phyloP scores from a whole-genome alignment of 2,113 vertebrate species.

The Dicentrarchus labrax region DNA sequence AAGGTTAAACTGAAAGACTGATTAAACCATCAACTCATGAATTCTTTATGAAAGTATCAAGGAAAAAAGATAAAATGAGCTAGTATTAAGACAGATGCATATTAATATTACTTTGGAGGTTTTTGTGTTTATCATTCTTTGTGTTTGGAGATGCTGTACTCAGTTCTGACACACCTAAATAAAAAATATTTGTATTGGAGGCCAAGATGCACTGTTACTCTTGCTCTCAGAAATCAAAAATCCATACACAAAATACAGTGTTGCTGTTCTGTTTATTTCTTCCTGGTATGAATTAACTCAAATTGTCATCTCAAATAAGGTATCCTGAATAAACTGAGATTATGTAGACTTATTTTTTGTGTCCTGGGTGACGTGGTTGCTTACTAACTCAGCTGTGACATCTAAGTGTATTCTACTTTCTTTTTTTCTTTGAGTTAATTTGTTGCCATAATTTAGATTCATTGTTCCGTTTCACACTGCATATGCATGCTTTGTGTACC shows the following conservation, averaged over 20 bases:
- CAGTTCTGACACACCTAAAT: slow-evolving; percentile 19
- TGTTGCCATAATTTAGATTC: slow-evolving; percentile 28
- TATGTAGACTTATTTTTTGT: slow-evolving; percentile 28
- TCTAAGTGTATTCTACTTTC: slow-evolving; percentile 18
- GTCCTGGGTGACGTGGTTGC: slow-evolving; percentile 44
- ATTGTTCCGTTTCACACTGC: slow-evolving; percentile 21
- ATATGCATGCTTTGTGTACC: slow-evolving; percentile 30
- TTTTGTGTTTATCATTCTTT: slow-evolving; percentile 25
- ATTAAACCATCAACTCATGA: not conserved
- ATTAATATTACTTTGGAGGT: slow-evolving; percentile 6
- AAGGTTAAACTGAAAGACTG: not conserved
- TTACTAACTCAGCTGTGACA: slow-evolving; percentile 50
- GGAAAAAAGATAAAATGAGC: not conserved
- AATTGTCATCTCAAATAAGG: slow-evolving; percentile 51
- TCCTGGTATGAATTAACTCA: slow-evolving; percentile 28
- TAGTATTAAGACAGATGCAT: not conserved
- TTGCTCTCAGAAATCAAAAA: slow-evolving; percentile 23
- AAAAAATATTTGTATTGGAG: slow-evolving; percentile 2
- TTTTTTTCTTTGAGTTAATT: not conserved
- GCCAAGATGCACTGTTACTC: slow-evolving; percentile 64
- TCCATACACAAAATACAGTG: not conserved
- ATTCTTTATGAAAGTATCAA: not conserved
- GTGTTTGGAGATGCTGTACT: slow-evolving; percentile 16
- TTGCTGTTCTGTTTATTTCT: slow-evolving; percentile 1
- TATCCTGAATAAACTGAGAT: slow-evolving; percentile 56